A percentile compares a stretch with the other conserved stretches of the same genome.
Conservation (phyloP, 1,140 invertebrate genomes). For the Subanguina moxae region DNA sequence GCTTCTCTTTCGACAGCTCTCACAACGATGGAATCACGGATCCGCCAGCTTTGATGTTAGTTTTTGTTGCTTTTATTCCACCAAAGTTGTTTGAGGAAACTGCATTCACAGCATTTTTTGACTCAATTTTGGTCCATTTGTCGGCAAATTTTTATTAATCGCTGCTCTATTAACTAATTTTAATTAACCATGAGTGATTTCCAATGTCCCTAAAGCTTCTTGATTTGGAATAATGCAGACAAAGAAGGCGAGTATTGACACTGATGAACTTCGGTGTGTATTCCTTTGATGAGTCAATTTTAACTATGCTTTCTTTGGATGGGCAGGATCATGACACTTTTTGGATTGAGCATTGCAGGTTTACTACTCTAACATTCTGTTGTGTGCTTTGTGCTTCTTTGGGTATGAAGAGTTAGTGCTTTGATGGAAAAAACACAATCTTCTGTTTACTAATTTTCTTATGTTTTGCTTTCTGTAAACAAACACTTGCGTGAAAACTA, state of each 20-base stretch:
- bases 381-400: not conserved
- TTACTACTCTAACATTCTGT: constrained; percentile 8
- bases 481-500: not conserved
- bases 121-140: not conserved
- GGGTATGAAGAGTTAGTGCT: too few relatives aligned
- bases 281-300: constrained; percentile 53
- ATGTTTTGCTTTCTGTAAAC: not conserved
- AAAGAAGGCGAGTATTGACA: constrained; percentile 54
- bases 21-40: constrained; percentile 36
- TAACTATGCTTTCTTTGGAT: constrained; percentile 52
- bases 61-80: constrained; percentile 1
- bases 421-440: not conserved
- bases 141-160: constrained; percentile 8
- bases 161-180: not conserved
- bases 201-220: not conserved
- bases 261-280: constrained; percentile 54
- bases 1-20: constrained; percentile 39
- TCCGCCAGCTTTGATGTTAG: constrained; percentile 45
- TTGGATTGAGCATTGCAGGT: constrained; percentile 50
- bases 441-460: not conserved
- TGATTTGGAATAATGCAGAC: constrained; percentile 36
- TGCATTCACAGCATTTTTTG: not conserved
- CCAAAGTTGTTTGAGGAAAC: not conserved
- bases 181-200: constrained; percentile 10
- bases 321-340: constrained; percentile 45